A percentile compares a stretch with the other conserved stretches of the same genome.
These are phyloP conservation scores for Diadema setosum DNA, from an alignment of 35 echinoderm and acorn worm genomes.

Conservation along the genomic window DNA sequence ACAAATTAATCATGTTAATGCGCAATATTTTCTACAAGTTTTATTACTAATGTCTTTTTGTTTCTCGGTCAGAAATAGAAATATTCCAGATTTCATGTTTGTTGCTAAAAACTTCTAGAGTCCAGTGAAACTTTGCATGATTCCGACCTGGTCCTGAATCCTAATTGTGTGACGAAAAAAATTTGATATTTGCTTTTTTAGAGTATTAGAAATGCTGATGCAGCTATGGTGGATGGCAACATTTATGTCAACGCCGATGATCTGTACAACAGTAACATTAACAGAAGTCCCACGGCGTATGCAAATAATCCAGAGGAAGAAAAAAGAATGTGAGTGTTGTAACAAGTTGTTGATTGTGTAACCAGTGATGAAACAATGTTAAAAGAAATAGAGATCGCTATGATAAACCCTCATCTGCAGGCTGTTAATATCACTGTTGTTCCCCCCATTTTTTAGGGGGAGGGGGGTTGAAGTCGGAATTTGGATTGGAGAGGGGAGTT, in stretches of 20 bases:
- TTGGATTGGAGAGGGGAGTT: too few relatives aligned
- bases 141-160: too few relatives aligned
- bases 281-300: conserved; percentile 86
- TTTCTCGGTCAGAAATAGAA: too few relatives aligned
- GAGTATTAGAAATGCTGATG: conserved; percentile 86
- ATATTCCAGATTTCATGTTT: too few relatives aligned
- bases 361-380: not conserved
- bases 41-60: too few relatives aligned
- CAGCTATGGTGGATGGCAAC: conserved; percentile 21
- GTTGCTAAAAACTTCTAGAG: too few relatives aligned
- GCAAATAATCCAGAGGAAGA: conserved; percentile 61
- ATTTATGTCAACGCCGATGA: conserved; percentile 70
- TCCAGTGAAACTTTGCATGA: too few relatives aligned
- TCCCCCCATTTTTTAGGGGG: not conserved
- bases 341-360: not conserved
- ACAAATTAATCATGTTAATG: too few relatives aligned
- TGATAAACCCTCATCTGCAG: not conserved
- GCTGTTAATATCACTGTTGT: not conserved
- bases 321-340: conserved; percentile 51
- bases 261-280: conserved; percentile 58
- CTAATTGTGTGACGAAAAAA: too few relatives aligned
- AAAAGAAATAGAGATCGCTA: not conserved
- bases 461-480: too few relatives aligned
- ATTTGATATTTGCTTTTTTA: too few relatives aligned
- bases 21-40: too few relatives aligned